Evolutionary conservation across 2,113 vertebrate species (phyloP).

Genomic region (Microtus montanus): DNA sequence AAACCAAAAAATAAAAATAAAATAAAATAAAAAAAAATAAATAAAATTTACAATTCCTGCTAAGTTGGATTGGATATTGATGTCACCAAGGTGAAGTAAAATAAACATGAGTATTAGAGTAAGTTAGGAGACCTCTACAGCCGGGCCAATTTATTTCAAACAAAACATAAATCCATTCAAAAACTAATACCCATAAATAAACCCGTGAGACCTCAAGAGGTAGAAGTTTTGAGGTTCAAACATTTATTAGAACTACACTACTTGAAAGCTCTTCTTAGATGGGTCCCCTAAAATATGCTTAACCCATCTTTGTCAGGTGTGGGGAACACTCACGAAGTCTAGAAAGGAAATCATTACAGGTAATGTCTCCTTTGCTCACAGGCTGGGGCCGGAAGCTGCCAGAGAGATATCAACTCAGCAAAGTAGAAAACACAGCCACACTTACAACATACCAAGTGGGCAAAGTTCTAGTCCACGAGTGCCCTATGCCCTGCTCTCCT

Average conservation of each 20-base stretch:
- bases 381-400: background rate
- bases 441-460: background rate
- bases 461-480: background rate
- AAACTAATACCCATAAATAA: background rate
- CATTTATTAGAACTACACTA: background rate
- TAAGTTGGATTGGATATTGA: background rate
- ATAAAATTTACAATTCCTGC: background rate
- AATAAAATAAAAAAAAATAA: too few relatives aligned
- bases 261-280: slow-evolving; percentile 26
- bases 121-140: background rate
- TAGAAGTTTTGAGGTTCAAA: background rate
- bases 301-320: background rate
- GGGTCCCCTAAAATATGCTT: background rate
- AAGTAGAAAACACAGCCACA: background rate
- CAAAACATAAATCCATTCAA: slow-evolving; percentile 14
- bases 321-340: background rate
- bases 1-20: too few relatives aligned
- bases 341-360: background rate
- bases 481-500: background rate
- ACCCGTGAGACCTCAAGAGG: background rate
- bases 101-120: background rate
- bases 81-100: background rate
- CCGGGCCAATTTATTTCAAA: background rate
- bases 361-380: background rate
- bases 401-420: background rate